phyloP scores from a whole-genome alignment of 1,140 invertebrate genomes.

The Anastrepha obliqua region DNA sequence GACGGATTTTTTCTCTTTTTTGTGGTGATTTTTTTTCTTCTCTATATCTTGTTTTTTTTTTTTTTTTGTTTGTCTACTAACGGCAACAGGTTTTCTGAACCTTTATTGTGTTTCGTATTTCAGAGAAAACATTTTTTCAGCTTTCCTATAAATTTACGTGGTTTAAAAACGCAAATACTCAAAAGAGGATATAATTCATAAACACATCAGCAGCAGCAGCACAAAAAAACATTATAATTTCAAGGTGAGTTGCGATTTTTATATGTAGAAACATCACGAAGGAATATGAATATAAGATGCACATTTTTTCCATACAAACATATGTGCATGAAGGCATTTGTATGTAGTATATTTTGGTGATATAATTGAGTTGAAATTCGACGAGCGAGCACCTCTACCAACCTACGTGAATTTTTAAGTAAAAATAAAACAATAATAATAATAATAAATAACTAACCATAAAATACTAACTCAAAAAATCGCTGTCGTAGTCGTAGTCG shows the following conservation, averaged over 20 bases:
- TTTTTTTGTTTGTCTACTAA: not conserved
- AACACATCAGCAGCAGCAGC: not conserved
- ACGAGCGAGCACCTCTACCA: not conserved
- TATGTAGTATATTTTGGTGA: slow-evolving; percentile 29
- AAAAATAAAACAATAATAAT: slow-evolving; percentile 5
- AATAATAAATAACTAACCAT: slow-evolving; percentile 26
- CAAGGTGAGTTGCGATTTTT: slow-evolving; percentile 40
- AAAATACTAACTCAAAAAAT: slow-evolving; percentile 35
- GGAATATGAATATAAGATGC: not conserved
- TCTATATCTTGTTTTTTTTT: not conserved
- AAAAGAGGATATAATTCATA: slow-evolving; percentile 16
- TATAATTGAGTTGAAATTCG: slow-evolving; percentile 43
- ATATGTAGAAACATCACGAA: not conserved
- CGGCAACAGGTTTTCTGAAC: slow-evolving; percentile 27
- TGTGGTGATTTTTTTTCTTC: not conserved
- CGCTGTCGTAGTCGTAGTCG: not conserved
- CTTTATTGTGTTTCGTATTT: slow-evolving; percentile 30
- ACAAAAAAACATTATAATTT: not conserved
- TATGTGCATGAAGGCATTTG: not conserved
- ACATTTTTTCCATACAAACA: too few species aligned
- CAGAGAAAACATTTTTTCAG: slow-evolving; percentile 21
- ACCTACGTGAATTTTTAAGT: not conserved
- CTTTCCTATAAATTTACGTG: not conserved
- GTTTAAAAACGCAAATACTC: not conserved
- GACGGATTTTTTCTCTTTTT: not conserved